phyloP scores from a whole-genome alignment of 2,888 invertebrate genomes.

The Caenorhabditis angaria region DNA sequence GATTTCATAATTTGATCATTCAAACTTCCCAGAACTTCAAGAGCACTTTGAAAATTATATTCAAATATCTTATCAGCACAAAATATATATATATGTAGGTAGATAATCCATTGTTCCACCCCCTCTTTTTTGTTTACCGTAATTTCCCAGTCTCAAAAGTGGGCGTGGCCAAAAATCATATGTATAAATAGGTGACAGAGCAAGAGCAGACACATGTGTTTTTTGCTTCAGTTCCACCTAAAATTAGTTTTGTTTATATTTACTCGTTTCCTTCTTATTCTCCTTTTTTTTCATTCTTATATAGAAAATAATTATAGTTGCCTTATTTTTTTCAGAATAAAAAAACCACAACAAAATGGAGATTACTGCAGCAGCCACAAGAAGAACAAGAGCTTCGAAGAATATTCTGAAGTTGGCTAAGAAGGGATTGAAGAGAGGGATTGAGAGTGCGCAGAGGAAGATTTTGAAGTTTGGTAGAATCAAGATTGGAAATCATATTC shows the following conservation, averaged over 20 bases:
- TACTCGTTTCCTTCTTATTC: neutral
- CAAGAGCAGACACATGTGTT: neutral
- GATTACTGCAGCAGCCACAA: neutral
- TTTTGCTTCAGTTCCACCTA: neutral
- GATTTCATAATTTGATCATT: too few relatives aligned
- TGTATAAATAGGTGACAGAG: neutral
- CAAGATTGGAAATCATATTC: slow-evolving; percentile 10
- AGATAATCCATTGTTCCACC: too few relatives aligned
- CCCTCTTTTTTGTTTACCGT: neutral
- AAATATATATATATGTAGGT: too few relatives aligned
- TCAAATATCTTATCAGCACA: too few relatives aligned
- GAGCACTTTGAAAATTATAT: too few relatives aligned
- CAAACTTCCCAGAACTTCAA: too few relatives aligned
- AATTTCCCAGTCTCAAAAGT: neutral
- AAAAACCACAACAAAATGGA: neutral
- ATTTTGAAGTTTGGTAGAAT: slow-evolving; percentile 12
- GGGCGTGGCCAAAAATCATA: slow-evolving; percentile 1
- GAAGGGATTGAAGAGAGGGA: slow-evolving; percentile 6
- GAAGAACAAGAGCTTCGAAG: neutral
- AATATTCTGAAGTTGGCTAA: slow-evolving; percentile 12
- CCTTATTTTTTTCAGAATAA: neutral
- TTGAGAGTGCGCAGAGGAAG: slow-evolving; percentile 15
- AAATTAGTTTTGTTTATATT: neutral
- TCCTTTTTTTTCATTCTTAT: neutral
- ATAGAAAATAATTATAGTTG: neutral